A percentile compares a stretch with the other conserved stretches of the same genome.
Conservation (phyloP, 1,140 invertebrate species). For the Apis dorsata region DNA sequence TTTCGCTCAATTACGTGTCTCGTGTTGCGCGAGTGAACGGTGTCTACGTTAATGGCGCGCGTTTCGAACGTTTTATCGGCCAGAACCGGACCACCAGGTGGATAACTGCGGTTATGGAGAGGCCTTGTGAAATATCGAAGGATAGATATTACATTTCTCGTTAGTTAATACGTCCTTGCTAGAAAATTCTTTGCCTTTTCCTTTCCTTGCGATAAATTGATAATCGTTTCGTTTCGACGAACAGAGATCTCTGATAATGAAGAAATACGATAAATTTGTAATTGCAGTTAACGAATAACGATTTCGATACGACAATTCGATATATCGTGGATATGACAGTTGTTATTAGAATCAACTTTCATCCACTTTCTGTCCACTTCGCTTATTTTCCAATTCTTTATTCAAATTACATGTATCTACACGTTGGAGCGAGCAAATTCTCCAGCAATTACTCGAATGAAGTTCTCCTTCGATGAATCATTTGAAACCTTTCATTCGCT, state of each 20-base stretch:
- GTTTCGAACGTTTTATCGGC: neutral
- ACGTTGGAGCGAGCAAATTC: neutral
- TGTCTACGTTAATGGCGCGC: slow-evolving; percentile 44
- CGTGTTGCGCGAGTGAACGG: slow-evolving; percentile 53
- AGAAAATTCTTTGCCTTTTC: too few relatives aligned
- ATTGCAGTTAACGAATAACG: too few relatives aligned
- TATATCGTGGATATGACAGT: too few relatives aligned
- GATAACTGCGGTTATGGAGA: neutral
- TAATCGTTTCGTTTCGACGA: too few relatives aligned
- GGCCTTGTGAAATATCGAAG: too few relatives aligned
- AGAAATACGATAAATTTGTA: too few relatives aligned
- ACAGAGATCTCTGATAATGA: too few relatives aligned
- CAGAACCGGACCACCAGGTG: neutral
- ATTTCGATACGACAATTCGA: too few relatives aligned
- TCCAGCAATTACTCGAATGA: slow-evolving; percentile 19
- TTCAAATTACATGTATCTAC: slow-evolving; percentile 2
- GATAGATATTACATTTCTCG: too few relatives aligned
- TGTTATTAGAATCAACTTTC: neutral
- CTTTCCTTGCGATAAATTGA: too few relatives aligned
- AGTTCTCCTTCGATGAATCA: slow-evolving; percentile 2
- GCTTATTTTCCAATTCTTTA: neutral
- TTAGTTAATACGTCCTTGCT: too few relatives aligned
- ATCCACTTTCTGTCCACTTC: neutral
- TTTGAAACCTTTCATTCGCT: neutral
- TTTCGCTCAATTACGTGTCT: slow-evolving; percentile 62